Base-by-base conservation (phyloP, 2,797 vertebrate species). In the Melopsittacus undulatus region DNA sequence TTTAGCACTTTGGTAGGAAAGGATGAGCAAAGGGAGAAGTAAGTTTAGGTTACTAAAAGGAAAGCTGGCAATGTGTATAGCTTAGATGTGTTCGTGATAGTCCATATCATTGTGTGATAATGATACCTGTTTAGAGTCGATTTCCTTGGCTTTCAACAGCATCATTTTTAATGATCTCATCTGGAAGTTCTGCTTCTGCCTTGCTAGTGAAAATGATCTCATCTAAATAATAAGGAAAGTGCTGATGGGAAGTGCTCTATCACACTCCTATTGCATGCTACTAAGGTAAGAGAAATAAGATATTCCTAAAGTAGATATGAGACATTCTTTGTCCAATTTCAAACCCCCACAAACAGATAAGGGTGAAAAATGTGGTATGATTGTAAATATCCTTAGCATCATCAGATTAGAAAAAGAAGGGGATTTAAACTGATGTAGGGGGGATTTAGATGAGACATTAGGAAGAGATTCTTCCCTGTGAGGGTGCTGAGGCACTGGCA, bases 191-290 rank as follows among this genome's bases (percentile, higher is more conserved):
- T 83, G 38, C 38, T 66, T 38, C 72, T 95, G 66, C 72, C 49
- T 88, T 62, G 22, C 49, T 51, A 46, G n/a, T 87, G 45, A 81
- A 61, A 91, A 91, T 75, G 13, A 89, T 86, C 78, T 80, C 64
- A 77, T 91, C 42, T 88, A 75, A 87, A 88, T 86, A 89, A n/a
- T 78, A 72, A 86, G 77, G 46, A 40, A 90, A 89, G 61, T 42
- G 46, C 51, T 92, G 74, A 76, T 73, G 63, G 69, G 17, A 63
- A 72, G 56, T 76, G 26, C 69, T 91, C 88, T 36, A 59, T 83
- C 54, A 45, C 18, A 2, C 24, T 72, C 34, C 46, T 91, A 80
- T 52, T 61, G 36, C 57, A 29, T 68, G 19, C 64, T 54, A 52
- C 42, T 57, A 64, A 89, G 82, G 43, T 54, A 94, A 86, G 85